Evolutionary conservation across 1,140 invertebrate species (phyloP).

Genomic region (Drosophila kepulauana): DNA sequence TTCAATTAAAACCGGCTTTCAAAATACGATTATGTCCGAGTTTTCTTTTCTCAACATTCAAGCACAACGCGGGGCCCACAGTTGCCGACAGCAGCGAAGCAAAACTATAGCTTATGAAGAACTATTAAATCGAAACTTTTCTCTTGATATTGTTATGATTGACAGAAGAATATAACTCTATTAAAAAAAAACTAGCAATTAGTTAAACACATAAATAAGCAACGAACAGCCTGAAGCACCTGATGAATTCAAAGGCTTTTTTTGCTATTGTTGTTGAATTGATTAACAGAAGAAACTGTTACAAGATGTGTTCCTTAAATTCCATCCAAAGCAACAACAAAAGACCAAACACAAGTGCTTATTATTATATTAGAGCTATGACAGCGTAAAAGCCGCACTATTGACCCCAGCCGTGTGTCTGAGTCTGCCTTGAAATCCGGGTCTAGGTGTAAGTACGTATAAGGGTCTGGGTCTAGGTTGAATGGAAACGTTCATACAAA

Average conservation of each 20-base stretch:
- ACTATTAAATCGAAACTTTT: constrained; percentile 62
- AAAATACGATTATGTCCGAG: constrained; percentile 54
- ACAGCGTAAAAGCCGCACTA: constrained; percentile 51
- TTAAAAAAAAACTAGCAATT: constrained; percentile 33
- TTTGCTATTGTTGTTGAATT: constrained; percentile 26
- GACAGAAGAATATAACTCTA: constrained; percentile 5
- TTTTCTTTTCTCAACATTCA: constrained; percentile 35
- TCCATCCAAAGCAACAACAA: constrained; percentile 46
- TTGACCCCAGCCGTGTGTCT: constrained; percentile 46
- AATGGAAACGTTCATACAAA: constrained; percentile 7
- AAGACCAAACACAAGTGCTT: constrained; percentile 65
- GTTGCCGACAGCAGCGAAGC: constrained; percentile 27
- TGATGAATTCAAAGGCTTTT: constrained; percentile 32
- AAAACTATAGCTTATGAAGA: constrained; percentile 54
- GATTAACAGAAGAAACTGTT: constrained; percentile 50
- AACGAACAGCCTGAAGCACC: constrained; percentile 15
- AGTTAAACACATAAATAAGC: constrained; percentile 66
- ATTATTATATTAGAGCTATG: constrained; percentile 73
- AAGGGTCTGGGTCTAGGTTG: constrained; percentile 20
- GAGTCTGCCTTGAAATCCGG: constrained; percentile 3
- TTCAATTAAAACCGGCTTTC: constrained; percentile 74
- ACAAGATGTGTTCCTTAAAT: constrained; percentile 53
- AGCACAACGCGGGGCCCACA: constrained; percentile 27
- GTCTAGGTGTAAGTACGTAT: no score
- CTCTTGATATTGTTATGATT: constrained; percentile 34